Evolutionary conservation across 2,113 vertebrate species (phyloP).

Genomic region (Rhipidura dahli): DNA sequence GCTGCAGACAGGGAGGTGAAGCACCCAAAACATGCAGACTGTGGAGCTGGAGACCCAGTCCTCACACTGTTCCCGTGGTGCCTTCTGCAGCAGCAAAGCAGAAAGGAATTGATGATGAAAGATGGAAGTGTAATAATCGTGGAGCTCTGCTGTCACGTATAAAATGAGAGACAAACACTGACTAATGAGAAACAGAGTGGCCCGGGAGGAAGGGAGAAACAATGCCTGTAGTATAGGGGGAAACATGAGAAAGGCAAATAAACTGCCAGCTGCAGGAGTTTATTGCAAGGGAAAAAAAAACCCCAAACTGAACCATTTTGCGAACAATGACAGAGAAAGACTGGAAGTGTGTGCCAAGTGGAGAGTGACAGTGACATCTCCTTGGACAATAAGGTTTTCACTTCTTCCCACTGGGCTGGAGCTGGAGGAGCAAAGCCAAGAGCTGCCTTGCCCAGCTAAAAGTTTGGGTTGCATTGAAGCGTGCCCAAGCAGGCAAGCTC

Average conservation of each 20-base stretch:
- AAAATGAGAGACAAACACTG: not conserved
- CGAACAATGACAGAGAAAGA: not conserved
- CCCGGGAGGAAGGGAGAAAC: not conserved
- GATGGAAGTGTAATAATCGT: not conserved
- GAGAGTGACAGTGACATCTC: not conserved
- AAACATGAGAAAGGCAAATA: conserved; percentile 45
- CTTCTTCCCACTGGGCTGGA: not conserved
- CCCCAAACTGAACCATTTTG: not conserved
- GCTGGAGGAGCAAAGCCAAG: not conserved
- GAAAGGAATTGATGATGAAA: not conserved
- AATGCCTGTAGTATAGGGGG: conserved; percentile 18
- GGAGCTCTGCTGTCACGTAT: not conserved
- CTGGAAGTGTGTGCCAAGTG: not conserved
- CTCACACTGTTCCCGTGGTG: accelerated
- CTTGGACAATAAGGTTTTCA: not conserved
- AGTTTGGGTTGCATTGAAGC: not conserved
- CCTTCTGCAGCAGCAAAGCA: not conserved
- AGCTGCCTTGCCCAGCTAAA: not conserved
- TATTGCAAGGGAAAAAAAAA: not conserved
- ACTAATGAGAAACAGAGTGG: conserved; percentile 43
- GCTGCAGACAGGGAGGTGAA: accelerated
- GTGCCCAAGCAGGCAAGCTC: not conserved
- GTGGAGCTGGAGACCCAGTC: accelerated
- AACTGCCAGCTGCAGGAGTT: conserved; percentile 18
- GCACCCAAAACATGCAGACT: accelerated